Conservation (phyloP, 2,797 vertebrate genomes). For the Sphenopsis melanotis region DNA sequence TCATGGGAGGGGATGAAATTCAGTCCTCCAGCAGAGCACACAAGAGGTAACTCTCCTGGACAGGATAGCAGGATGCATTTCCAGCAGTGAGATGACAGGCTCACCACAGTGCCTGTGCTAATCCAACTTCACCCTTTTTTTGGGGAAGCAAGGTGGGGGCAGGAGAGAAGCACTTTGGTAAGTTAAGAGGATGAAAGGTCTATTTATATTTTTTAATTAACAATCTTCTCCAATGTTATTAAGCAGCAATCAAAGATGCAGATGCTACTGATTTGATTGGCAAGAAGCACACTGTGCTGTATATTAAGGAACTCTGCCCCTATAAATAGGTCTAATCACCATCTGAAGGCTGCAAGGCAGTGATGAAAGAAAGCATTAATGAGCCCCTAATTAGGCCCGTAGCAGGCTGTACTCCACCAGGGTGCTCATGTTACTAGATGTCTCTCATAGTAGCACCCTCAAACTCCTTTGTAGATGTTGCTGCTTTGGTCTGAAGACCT, state of each 20-base stretch:
- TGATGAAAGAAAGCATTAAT: constrained; percentile 59
- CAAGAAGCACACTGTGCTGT: constrained; percentile 63
- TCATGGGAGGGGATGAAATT: neutral
- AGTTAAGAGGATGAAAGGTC: constrained; percentile 68
- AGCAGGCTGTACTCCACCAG: constrained; percentile 26
- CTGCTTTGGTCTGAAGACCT: neutral
- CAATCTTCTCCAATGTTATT: constrained; percentile 71
- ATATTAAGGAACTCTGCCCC: constrained; percentile 72
- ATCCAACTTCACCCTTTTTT: neutral
- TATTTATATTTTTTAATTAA: constrained; percentile 82
- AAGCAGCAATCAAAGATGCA: constrained; percentile 77
- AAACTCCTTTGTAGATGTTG: neutral
- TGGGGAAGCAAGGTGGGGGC: neutral
- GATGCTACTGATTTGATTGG: constrained; percentile 76
- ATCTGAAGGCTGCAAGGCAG: constrained; percentile 48
- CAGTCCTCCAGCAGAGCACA: neutral
- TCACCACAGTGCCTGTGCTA: neutral
- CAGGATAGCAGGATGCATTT: neutral
- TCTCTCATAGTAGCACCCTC: neutral
- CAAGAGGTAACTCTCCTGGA: neutral
- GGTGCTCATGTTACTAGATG: neutral
- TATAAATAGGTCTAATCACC: constrained; percentile 79
- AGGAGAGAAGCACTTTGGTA: constrained; percentile 30
- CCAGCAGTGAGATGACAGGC: neutral
- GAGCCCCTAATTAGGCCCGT: constrained; percentile 52